These are phyloP conservation scores for Anarhynchus alexandrinus DNA, from an alignment of 2,113 vertebrate genomes.

Conservation along the genomic window DNA sequence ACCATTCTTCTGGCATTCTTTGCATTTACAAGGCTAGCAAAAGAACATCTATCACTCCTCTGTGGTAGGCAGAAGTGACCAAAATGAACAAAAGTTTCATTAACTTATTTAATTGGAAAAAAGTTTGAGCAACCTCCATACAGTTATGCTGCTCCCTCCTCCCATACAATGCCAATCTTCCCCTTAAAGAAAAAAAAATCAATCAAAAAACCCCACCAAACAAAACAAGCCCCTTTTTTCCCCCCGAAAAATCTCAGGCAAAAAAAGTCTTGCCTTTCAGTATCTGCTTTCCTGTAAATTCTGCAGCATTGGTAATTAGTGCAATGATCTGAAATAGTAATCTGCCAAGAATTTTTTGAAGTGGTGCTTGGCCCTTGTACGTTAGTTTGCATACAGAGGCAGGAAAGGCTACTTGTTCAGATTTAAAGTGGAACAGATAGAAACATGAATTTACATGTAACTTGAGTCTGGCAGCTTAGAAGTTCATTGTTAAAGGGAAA, in stretches of 20 bases:
- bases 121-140: not conserved
- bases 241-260: not conserved
- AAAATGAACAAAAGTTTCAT: not conserved
- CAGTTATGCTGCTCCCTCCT: not conserved
- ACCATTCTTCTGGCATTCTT: not conserved
- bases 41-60: not conserved
- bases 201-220: not conserved
- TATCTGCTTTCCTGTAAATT: not conserved
- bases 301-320: not conserved
- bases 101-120: not conserved
- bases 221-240: fast-evolving
- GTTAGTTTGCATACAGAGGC: not conserved
- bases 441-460: not conserved
- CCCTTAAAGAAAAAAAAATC: not conserved
- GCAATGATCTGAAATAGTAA: not conserved
- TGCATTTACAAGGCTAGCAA: not conserved
- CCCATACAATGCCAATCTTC: not conserved
- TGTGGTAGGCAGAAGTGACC: not conserved
- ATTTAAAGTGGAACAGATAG: not conserved
- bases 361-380: not conserved
- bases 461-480: not conserved
- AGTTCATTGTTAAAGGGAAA: not conserved
- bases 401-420: not conserved
- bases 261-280: not conserved
- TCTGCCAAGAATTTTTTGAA: not conserved